These are phyloP conservation scores for Pantherophis alleghaniensis DNA, from an alignment of 2,797 vertebrate genomes.

Conservation along the genomic window DNA sequence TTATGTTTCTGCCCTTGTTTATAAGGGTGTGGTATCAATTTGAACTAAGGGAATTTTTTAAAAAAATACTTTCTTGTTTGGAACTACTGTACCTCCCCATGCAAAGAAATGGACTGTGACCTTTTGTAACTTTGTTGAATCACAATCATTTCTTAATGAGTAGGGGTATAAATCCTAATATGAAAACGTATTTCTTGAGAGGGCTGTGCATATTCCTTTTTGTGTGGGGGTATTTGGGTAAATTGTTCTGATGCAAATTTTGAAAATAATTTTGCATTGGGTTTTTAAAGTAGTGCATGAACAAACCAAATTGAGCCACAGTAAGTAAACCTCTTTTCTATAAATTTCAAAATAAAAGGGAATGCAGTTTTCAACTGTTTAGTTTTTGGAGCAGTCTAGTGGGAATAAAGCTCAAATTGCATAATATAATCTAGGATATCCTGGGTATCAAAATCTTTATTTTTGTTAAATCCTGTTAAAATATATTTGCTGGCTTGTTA, in stretches of 20 bases:
- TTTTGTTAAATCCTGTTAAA: slow-evolving; percentile 1
- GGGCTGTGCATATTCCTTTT: background rate
- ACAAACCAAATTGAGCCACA: background rate
- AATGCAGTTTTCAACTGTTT: background rate
- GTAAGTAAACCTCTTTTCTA: background rate
- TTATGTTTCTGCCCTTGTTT: background rate
- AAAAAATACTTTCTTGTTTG: background rate
- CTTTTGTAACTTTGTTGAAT: background rate
- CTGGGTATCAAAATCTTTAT: background rate
- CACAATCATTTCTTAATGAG: background rate
- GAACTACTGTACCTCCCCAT: background rate
- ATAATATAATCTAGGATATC: background rate
- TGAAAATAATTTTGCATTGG: background rate
- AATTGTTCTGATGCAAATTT: background rate
- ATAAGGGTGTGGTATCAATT: background rate
- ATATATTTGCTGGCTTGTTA: background rate
- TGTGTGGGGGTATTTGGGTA: background rate
- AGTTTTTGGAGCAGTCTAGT: background rate
- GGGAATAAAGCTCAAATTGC: background rate
- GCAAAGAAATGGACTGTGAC: background rate
- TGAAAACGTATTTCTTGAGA: background rate
- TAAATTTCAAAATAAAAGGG: background rate
- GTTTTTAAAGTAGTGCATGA: background rate
- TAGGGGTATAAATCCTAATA: background rate
- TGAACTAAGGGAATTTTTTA: background rate